Conservation (phyloP, 2,888 invertebrate genomes). For the Lithophane leautieri region DNA sequence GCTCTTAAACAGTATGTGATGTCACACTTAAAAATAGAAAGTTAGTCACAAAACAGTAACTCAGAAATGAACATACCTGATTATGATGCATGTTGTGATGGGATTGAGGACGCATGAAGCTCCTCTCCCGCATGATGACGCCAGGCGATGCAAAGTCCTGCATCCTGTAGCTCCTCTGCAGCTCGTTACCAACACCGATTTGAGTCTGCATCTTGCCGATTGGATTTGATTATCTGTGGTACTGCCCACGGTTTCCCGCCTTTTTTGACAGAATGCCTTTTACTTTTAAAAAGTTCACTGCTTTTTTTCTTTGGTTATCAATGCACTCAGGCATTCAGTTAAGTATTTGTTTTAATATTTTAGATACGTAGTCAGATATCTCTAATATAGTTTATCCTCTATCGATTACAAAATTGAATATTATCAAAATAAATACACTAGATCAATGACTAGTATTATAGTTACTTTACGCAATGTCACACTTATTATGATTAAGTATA, state of each 20-base stretch:
- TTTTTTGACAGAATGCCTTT: conserved; percentile 60
- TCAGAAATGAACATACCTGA: conserved; percentile 78
- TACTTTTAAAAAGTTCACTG: conserved; percentile 63
- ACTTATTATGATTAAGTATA: conserved; percentile 74
- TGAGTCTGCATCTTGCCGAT: conserved; percentile 86
- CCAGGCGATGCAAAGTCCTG: conserved; percentile 90
- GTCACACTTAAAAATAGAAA: conserved; percentile 25
- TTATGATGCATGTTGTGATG: conserved; percentile 90
- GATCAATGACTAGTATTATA: conserved; percentile 89
- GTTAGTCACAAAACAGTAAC: conserved; percentile 2
- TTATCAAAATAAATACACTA: conserved; percentile 88
- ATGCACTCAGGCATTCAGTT: conserved; percentile 73
- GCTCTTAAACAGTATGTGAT: conserved; percentile 3
- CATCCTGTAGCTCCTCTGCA: conserved; percentile 89
- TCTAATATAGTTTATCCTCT: conserved; percentile 66
- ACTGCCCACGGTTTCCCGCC: conserved; percentile 58
- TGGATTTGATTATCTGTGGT: conserved; percentile 57
- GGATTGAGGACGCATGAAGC: conserved; percentile 92
- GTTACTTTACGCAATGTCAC: conserved; percentile 83
- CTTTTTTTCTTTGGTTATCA: conserved; percentile 79
- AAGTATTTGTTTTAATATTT: conserved; percentile 51
- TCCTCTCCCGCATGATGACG: conserved; percentile 92
- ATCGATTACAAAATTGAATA: conserved; percentile 71
- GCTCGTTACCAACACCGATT: conserved; percentile 84
- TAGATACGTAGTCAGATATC: conserved; percentile 61